Base-by-base conservation (phyloP, 2,888 invertebrate genomes). In the Agriopis leucophaearia region DNA sequence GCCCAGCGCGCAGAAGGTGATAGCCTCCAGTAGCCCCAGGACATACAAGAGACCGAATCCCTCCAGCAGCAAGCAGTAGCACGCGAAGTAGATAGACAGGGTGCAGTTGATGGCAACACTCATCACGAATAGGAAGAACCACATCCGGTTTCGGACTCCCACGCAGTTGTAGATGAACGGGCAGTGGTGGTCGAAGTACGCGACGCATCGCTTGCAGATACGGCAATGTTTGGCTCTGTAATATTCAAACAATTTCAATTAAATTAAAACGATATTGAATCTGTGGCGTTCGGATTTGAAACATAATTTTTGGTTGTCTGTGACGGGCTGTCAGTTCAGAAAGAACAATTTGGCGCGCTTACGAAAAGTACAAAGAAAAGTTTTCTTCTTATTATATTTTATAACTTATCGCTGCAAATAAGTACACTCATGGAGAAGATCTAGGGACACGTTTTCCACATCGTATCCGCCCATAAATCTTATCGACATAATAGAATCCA, bases 81-180 rank as follows among this genome's bases (percentile, higher is more conserved):
- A 97, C 16, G 97, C 97, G 88, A 98, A 97, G 87, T 98, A 98
- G 76, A 98, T 96, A 0, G 97, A 97, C 76, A 97, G 96, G 0
- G 97, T 96, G 87, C 97, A 97, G 88, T 98, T 97, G 70, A 98
- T 96, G 10, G 98, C 97, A 40, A 98, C 96, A 79, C 97, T 97
- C 94, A 97, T 95, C 0, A 98, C 97, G 86, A 98, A 98, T 64
- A 97, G 89, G 86, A 98, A 97, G 93, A 98, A 98, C 98, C 98
- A 98, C 95, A 97, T 97, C 81, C 98, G 96, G 90, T 99, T 99
- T 69, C 97, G 95, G 47, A 98, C 94, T 0, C 99, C 99, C 16
- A 99, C 98, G 87, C 99, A 99, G 87, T 99, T 99, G 90, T 98
- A 98, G 78, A 99, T 98, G 85, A 98, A 99, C 0, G 98, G 98